phyloP scores from a whole-genome alignment of 2,113 vertebrate species.

The Vicugna pacos region DNA sequence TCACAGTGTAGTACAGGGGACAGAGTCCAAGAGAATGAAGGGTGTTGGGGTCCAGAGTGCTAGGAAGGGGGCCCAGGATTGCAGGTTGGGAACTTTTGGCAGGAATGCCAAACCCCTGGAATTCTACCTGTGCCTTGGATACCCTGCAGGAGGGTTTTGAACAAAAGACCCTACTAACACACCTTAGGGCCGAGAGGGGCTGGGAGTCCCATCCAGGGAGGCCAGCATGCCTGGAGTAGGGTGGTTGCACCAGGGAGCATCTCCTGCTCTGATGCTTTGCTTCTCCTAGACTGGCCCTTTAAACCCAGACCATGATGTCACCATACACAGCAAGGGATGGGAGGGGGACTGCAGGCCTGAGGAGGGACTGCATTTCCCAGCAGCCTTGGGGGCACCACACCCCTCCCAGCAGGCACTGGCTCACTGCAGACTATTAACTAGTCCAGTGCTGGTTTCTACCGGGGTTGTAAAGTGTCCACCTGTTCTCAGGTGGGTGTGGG shows the following conservation, averaged over 20 bases:
- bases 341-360: slow-evolving; percentile 78
- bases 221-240: not conserved
- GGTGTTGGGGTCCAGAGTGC: not conserved
- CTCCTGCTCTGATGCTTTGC: not conserved
- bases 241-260: not conserved
- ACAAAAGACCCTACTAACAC: not conserved
- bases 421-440: slow-evolving; percentile 62
- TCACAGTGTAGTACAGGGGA: not conserved
- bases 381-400: slow-evolving; percentile 55
- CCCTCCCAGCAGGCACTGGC: slow-evolving; percentile 62
- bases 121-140: not conserved
- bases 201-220: not conserved
- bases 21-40: not conserved
- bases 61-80: not conserved
- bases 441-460: not conserved
- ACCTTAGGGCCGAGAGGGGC: not conserved
- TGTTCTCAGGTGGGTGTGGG: not conserved
- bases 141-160: not conserved
- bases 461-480: not conserved
- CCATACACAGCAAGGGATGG: slow-evolving; percentile 49
- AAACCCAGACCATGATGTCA: slow-evolving; percentile 83
- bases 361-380: slow-evolving; percentile 79
- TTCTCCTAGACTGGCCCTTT: slow-evolving; percentile 74
- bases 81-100: not conserved
- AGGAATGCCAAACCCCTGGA: not conserved